A percentile compares a stretch with the other conserved stretches of the same genome.
These are phyloP conservation scores for Montifringilla adamsi DNA, from an alignment of 2,113 vertebrate genomes.

Conservation along the genomic window DNA sequence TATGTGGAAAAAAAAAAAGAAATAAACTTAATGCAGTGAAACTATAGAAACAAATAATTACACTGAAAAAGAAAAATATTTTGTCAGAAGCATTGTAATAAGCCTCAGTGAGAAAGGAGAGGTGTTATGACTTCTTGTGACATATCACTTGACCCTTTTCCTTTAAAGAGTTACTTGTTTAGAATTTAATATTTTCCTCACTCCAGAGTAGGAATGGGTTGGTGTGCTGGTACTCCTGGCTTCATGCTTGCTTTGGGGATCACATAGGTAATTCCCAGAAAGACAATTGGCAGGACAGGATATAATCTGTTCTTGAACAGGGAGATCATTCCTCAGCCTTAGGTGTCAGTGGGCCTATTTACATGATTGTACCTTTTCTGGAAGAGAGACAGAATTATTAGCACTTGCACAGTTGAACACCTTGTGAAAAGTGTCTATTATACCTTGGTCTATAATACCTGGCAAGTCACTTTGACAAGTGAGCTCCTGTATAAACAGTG, in stretches of 20 bases:
- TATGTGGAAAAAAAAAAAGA: not conserved
- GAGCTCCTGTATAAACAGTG: not conserved
- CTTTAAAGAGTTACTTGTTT: not conserved
- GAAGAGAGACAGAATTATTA: not conserved
- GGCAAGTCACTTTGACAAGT: not conserved
- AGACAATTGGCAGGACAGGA: not conserved
- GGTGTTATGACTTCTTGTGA: not conserved
- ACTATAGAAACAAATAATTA: not conserved
- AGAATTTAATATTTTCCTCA: not conserved
- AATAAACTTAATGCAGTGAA: not conserved
- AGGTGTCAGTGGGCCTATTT: not conserved
- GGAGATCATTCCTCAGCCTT: not conserved
- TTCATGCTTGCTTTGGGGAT: not conserved
- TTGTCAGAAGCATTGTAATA: not conserved
- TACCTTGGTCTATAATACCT: not conserved
- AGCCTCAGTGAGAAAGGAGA: not conserved
- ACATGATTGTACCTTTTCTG: not conserved
- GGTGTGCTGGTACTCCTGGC: not conserved
- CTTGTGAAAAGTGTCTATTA: not conserved
- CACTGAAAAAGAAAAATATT: not conserved
- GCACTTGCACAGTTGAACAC: not conserved
- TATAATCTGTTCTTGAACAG: not conserved
- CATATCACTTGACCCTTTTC: not conserved
- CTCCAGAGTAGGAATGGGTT: not conserved
- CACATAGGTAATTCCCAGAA: not conserved